Conservation (phyloP, 2,888 invertebrate genomes). For the Cenopis cana region DNA sequence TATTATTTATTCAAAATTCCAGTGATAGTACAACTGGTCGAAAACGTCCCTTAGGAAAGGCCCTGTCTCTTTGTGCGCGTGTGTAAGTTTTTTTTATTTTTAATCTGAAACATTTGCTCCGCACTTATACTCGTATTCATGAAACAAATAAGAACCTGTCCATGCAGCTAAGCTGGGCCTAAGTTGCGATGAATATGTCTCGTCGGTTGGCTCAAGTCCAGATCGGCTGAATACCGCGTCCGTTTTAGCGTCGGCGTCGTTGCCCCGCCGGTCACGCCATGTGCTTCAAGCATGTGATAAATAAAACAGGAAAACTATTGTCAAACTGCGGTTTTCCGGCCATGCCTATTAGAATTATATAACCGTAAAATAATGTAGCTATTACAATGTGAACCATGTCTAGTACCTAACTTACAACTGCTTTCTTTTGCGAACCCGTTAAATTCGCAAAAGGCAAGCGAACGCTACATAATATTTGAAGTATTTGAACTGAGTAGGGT, state of each 20-base stretch:
- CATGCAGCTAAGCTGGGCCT: constrained; percentile 7
- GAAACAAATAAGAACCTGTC: neutral
- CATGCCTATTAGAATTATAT: neutral
- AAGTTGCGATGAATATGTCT: constrained; percentile 26
- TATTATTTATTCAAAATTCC: no score
- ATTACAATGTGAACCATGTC: no score
- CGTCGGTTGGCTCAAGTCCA: constrained; percentile 28
- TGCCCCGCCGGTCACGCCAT: constrained; percentile 27
- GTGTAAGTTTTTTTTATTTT: neutral
- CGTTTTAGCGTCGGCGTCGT: constrained; percentile 39
- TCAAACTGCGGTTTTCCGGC: neutral
- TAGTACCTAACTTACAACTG: no score
- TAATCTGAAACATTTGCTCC: neutral
- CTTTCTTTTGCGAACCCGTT: no score
- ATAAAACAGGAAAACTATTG: constrained; percentile 10
- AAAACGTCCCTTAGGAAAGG: neutral
- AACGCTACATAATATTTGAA: neutral
- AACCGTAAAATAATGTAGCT: neutral
- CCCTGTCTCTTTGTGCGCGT: neutral
- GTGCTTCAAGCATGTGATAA: constrained; percentile 30
- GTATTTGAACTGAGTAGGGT: no score
- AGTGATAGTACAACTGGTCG: no score
- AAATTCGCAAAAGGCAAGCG: neutral
- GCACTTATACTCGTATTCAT: neutral
- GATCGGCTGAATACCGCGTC: constrained; percentile 34